Evolutionary conservation across 2,888 invertebrate genomes (phyloP).

Genomic region (Dryobota labecula): DNA sequence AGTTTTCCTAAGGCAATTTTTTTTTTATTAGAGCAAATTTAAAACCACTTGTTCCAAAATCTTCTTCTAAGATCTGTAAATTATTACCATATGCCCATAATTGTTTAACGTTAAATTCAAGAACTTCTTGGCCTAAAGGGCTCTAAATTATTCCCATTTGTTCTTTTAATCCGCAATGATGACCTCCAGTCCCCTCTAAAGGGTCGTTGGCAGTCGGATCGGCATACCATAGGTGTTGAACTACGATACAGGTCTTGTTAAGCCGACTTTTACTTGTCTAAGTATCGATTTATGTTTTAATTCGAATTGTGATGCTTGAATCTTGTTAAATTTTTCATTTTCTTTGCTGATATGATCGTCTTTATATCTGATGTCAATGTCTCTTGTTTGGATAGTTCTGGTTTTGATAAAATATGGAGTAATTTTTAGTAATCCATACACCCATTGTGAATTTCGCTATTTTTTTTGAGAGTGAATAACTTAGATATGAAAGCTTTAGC

Average conservation of each 20-base stretch:
- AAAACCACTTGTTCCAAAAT: not conserved
- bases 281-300: constrained; percentile 4
- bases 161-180: constrained; percentile 69
- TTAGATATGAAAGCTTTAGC: not conserved
- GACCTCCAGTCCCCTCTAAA: constrained; percentile 64
- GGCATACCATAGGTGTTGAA: constrained; percentile 64
- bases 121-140: not conserved
- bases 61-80: not conserved
- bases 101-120: constrained; percentile 13
- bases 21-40: not conserved
- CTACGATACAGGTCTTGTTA: constrained; percentile 45
- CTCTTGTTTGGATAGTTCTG: not conserved
- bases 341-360: not conserved
- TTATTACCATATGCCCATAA: constrained; percentile 28
- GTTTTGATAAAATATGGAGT: not conserved
- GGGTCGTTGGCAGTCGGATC: constrained; percentile 69
- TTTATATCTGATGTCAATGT: not conserved
- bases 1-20: not conserved
- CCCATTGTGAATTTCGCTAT: not conserved
- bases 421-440: not conserved
- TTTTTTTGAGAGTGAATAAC: not conserved
- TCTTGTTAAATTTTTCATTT: not conserved
- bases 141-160: constrained; percentile 62
- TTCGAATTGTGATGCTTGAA: not conserved
- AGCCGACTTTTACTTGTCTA: constrained; percentile 34